Conservation (phyloP, 2,113 vertebrate species). For the Athene cunicularia region DNA sequence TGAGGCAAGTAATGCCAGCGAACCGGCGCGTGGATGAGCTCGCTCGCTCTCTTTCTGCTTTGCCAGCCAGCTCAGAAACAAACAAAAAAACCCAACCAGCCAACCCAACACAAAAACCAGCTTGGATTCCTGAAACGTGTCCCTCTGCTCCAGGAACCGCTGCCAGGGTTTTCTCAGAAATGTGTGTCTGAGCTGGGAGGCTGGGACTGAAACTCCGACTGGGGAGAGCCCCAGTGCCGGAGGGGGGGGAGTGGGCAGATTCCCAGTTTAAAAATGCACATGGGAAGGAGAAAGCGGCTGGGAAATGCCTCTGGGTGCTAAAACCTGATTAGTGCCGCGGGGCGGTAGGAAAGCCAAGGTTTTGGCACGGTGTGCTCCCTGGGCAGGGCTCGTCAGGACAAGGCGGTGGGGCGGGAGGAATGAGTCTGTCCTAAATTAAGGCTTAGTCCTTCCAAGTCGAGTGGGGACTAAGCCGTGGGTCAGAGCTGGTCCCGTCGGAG, state of each 20-base stretch:
- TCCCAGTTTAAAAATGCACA: not conserved
- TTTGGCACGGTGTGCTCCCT: not conserved
- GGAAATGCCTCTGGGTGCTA: constrained; percentile 12
- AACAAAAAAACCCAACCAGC: not conserved
- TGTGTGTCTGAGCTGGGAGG: constrained; percentile 59
- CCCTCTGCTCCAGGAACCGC: constrained; percentile 42
- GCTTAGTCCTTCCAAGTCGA: not conserved
- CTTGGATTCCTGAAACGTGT: constrained; percentile 72
- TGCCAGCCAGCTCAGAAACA: not conserved
- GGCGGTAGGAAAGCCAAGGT: not conserved
- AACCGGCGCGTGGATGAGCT: not conserved
- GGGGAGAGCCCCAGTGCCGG: not conserved
- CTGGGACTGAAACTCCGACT: not conserved
- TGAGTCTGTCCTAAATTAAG: not conserved
- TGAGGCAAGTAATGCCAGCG: constrained; percentile 75
- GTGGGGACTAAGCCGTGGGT: not conserved
- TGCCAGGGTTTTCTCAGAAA: constrained; percentile 77
- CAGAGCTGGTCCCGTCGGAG: not conserved
- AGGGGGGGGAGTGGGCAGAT: not conserved
- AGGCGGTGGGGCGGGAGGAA: not conserved
- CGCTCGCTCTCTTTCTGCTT: not conserved
- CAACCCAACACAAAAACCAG: not conserved
- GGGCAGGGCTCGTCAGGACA: not conserved
- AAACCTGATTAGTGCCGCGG: not conserved
- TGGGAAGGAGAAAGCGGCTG: not conserved